Conservation (phyloP, 2,797 vertebrate genomes). For the Tapera naevia region DNA sequence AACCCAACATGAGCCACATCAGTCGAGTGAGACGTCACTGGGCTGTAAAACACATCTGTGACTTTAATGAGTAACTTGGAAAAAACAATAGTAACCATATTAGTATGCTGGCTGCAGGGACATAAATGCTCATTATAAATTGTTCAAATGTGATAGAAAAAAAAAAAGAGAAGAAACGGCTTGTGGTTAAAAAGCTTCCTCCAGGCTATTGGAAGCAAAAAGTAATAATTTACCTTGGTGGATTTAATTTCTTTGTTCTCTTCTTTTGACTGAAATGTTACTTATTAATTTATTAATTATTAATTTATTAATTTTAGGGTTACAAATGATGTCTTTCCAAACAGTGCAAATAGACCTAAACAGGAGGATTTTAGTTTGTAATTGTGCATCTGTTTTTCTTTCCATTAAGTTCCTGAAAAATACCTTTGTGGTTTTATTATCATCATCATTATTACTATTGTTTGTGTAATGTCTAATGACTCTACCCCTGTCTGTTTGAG, state of each 20-base stretch:
- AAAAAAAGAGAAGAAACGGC: conserved; percentile 30
- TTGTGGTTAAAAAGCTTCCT: conserved; percentile 40
- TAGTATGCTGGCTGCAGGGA: conserved; percentile 23
- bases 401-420: neutral
- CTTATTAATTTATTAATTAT: conserved; percentile 18
- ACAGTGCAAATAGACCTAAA: neutral
- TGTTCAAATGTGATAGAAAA: conserved; percentile 24
- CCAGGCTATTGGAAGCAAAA: conserved; percentile 44
- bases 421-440: neutral
- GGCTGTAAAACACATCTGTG: conserved; percentile 42
- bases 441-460: neutral
- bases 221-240: conserved; percentile 37
- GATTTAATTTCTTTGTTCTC: conserved; percentile 31
- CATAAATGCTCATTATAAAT: conserved; percentile 36
- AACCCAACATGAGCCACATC: neutral
- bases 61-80: conserved; percentile 53
- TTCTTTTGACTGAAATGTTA: conserved; percentile 1
- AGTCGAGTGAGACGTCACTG: neutral
- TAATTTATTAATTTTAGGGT: neutral
- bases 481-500: neutral
- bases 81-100: conserved; percentile 22
- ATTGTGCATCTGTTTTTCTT: neutral
- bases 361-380: neutral
- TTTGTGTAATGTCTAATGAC: neutral
- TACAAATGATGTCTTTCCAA: neutral